These are phyloP conservation scores for Ispidina picta DNA, from an alignment of 2,797 vertebrate species.

Conservation along the genomic window DNA sequence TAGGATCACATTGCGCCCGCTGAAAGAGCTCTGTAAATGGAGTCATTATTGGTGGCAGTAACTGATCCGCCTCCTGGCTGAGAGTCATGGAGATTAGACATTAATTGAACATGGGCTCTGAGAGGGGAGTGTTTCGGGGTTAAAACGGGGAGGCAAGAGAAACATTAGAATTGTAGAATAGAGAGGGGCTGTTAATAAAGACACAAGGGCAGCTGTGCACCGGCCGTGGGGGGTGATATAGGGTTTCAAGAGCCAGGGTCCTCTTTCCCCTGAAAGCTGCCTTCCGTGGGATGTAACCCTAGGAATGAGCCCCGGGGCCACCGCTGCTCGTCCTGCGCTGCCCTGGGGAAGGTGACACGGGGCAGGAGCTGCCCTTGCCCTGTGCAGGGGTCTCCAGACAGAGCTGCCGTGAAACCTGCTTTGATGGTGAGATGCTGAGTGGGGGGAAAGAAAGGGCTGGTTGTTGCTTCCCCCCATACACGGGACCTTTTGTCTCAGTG, in stretches of 20 bases:
- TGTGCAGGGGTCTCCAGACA: background rate
- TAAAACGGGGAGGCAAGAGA: background rate
- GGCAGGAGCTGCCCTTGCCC: background rate
- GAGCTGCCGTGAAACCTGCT: background rate
- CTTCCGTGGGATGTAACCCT: background rate
- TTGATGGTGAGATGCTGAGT: accelerated
- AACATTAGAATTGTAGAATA: background rate
- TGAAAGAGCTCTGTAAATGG: constrained; percentile 56
- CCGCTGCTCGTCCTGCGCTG: accelerated
- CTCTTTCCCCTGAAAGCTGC: background rate
- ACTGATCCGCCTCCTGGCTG: constrained; percentile 48
- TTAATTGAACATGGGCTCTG: constrained; percentile 2
- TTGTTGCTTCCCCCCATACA: accelerated
- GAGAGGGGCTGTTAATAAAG: constrained; percentile 29
- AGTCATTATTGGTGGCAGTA: constrained; percentile 56
- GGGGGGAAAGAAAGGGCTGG: background rate
- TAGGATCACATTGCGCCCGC: constrained; percentile 34
- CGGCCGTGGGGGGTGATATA: background rate
- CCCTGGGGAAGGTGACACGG: background rate
- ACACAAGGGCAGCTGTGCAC: constrained; percentile 47
- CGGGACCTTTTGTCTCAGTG: background rate
- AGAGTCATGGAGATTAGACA: constrained; percentile 41
- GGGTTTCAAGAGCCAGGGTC: background rate
- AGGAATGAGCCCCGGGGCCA: background rate
- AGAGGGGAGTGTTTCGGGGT: background rate